phyloP scores from a whole-genome alignment of 2,113 vertebrate species.

The Coptodon bakossiorum region DNA sequence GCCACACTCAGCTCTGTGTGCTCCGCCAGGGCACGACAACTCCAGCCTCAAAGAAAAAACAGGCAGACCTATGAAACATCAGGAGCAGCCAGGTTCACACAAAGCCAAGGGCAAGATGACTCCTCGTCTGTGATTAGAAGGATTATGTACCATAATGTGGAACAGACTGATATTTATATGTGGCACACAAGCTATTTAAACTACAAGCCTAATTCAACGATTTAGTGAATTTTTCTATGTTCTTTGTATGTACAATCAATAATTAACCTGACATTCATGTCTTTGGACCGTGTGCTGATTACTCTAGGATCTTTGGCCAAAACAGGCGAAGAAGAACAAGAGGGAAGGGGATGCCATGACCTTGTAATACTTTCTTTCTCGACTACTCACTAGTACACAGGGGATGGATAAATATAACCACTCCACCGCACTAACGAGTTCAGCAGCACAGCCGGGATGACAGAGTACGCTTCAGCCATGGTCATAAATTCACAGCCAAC shows the following conservation, averaged over 20 bases:
- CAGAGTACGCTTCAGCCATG: conserved; percentile 44
- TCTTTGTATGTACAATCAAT: not conserved
- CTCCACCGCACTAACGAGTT: conserved; percentile 49
- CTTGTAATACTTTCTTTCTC: conserved; percentile 40
- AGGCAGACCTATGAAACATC: not conserved
- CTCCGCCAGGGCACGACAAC: conserved; percentile 18
- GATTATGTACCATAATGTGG: not conserved
- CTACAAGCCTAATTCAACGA: not conserved
- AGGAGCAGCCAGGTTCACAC: not conserved
- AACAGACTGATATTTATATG: not conserved
- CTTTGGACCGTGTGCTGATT: not conserved
- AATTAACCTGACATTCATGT: not conserved
- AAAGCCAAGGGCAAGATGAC: not conserved
- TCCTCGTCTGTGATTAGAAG: not conserved
- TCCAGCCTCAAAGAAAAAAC: not conserved
- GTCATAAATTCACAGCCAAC: conserved; percentile 52
- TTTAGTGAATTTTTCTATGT: not conserved
- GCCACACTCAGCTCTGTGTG: conserved; percentile 17
- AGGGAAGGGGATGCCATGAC: conserved; percentile 22
- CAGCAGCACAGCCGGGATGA: conserved; percentile 50
- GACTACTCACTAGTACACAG: conserved; percentile 13
- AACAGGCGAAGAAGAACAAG: not conserved
- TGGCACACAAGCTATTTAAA: not conserved
- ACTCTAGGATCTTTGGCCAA: not conserved
- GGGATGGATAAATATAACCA: conserved; percentile 64